Evolutionary conservation across 2,113 vertebrate species (phyloP).

Genomic region (Microtus richardsoni): DNA sequence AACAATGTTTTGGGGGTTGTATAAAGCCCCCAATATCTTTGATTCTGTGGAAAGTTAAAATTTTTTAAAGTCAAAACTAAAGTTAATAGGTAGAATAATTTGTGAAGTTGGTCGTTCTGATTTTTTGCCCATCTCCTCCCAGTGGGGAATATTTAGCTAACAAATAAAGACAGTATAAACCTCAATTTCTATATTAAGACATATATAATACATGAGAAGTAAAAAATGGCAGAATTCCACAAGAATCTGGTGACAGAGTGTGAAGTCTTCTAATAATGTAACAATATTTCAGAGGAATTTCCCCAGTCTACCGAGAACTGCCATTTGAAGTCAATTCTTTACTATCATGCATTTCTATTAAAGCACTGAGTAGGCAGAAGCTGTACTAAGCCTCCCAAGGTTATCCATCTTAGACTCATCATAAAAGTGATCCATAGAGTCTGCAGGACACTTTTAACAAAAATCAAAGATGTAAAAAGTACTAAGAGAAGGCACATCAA

Average conservation of each 20-base stretch:
- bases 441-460: background rate
- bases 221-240: background rate
- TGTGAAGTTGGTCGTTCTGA: background rate
- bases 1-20: background rate
- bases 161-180: background rate
- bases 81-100: background rate
- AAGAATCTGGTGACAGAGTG: background rate
- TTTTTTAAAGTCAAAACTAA: slow-evolving; percentile 39
- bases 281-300: slow-evolving; percentile 12
- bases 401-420: slow-evolving; percentile 34
- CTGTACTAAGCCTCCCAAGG: background rate
- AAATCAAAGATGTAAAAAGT: slow-evolving; percentile 39
- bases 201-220: background rate
- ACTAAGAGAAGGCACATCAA: background rate
- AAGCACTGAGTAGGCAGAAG: background rate
- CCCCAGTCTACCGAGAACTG: background rate
- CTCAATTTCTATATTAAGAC: background rate
- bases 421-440: background rate
- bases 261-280: background rate
- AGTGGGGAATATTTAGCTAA: background rate
- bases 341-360: background rate
- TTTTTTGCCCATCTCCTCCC: background rate
- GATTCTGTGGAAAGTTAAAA: background rate
- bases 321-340: background rate
- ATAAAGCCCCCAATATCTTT: slow-evolving; percentile 18